A percentile compares a stretch with the other conserved stretches of the same genome.
Evolutionary conservation across 2,797 vertebrate species (phyloP).

Genomic region (Ptychadena robeensis): DNA sequence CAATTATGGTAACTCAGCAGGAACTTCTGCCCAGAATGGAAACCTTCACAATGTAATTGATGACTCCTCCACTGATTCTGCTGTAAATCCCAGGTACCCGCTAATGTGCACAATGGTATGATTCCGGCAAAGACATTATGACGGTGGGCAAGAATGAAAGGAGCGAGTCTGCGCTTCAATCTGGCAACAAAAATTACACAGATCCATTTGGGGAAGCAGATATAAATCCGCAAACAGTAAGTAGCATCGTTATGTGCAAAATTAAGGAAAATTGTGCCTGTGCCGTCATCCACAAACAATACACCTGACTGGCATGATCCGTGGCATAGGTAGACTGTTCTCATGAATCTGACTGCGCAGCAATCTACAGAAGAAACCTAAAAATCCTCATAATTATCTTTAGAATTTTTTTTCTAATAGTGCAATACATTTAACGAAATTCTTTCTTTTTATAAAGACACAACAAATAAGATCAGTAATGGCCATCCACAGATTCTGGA

Average conservation of each 20-base stretch:
- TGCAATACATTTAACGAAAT: no score
- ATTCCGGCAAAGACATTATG: constrained; percentile 53
- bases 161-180: constrained; percentile 29
- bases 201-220: neutral
- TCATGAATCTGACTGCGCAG: neutral
- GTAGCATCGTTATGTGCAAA: neutral
- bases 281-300: neutral
- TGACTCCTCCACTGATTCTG: constrained; percentile 55
- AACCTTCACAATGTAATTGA: constrained; percentile 59
- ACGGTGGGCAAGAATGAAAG: constrained; percentile 22
- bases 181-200: neutral
- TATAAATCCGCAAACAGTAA: neutral
- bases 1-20: constrained; percentile 69
- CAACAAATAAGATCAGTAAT: neutral
- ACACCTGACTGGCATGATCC: neutral
- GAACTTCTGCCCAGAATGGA: constrained; percentile 62
- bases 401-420: no score
- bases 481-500: neutral
- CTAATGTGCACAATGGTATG: constrained; percentile 23
- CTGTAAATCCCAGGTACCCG: constrained; percentile 63
- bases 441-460: neutral
- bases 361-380: neutral
- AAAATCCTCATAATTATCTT: neutral
- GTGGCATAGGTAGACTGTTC: no score
- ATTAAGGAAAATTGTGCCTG: neutral